Percentiles rank a stretch among this genome's conserved stretches.
These are phyloP conservation scores for Willowsia nigromaculata DNA, from an alignment of 2,888 invertebrate species.

Conservation along the genomic window DNA sequence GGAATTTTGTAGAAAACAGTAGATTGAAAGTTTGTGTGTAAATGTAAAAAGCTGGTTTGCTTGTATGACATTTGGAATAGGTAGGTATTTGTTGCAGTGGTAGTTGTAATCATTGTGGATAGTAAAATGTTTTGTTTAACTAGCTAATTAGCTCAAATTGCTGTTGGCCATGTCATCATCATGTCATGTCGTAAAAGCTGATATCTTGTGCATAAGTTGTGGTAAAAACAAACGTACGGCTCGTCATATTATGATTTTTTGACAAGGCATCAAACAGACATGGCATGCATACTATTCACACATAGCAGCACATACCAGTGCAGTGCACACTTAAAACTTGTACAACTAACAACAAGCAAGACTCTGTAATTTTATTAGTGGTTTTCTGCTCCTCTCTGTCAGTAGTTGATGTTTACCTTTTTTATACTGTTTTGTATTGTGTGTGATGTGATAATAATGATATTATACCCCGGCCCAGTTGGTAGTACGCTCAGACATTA, in stretches of 20 bases:
- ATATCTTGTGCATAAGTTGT: slow-evolving; percentile 28
- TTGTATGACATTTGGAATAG: not conserved
- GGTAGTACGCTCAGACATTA: slow-evolving; percentile 8
- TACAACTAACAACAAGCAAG: slow-evolving; percentile 5
- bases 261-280: slow-evolving; percentile 25
- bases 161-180: slow-evolving; percentile 64
- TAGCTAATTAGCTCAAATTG: slow-evolving; percentile 62
- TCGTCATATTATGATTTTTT: slow-evolving; percentile 15
- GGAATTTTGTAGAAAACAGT: not conserved
- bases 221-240: slow-evolving; percentile 25
- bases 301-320: not conserved
- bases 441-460: slow-evolving; percentile 27
- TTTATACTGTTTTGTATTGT: slow-evolving; percentile 23
- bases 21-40: slow-evolving; percentile 1
- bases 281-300: not conserved
- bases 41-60: not conserved
- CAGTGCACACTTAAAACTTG: slow-evolving; percentile 6
- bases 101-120: slow-evolving; percentile 36
- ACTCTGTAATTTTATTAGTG: slow-evolving; percentile 39
- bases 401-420: slow-evolving; percentile 12
- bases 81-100: not conserved
- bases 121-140: slow-evolving; percentile 56
- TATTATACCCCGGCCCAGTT: not conserved
- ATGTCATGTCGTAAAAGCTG: slow-evolving; percentile 58
- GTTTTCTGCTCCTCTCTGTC: slow-evolving; percentile 33